Conservation (phyloP, 2,888 invertebrate species). For the Drosophila longiperda region DNA sequence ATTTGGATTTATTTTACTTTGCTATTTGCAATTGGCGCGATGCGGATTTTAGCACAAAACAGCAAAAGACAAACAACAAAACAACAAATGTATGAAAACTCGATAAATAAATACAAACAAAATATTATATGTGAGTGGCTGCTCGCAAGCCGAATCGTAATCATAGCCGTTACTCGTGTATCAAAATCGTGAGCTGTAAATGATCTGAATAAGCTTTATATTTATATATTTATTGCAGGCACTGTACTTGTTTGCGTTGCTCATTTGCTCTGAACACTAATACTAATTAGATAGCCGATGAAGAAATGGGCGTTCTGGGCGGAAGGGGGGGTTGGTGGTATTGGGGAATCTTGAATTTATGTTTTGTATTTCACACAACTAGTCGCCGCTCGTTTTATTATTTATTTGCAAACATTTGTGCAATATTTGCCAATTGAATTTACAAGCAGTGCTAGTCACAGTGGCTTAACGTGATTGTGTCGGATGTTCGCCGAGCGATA, state of each 20-base stretch:
- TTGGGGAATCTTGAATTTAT: neutral
- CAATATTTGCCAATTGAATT: slow-evolving; percentile 71
- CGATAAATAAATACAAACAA: slow-evolving; percentile 21
- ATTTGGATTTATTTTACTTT: slow-evolving; percentile 20
- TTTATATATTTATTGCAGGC: slow-evolving; percentile 46
- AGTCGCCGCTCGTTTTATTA: slow-evolving; percentile 53
- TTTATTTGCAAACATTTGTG: slow-evolving; percentile 66
- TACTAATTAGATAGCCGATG: neutral
- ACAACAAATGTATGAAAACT: slow-evolving; percentile 6
- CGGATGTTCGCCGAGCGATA: slow-evolving; percentile 35
- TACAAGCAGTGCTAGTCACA: slow-evolving; percentile 46
- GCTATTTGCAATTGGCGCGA: slow-evolving; percentile 25
- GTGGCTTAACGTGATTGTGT: slow-evolving; percentile 58
- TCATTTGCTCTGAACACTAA: slow-evolving; percentile 9
- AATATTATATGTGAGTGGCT: too few species aligned
- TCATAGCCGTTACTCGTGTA: neutral
- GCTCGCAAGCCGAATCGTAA: neutral
- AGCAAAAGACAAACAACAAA: slow-evolving; percentile 66
- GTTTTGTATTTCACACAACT: slow-evolving; percentile 43
- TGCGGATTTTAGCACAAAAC: slow-evolving; percentile 66
- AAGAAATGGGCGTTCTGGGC: neutral
- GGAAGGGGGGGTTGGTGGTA: neutral
- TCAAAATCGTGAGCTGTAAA: slow-evolving; percentile 19
- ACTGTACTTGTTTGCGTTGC: slow-evolving; percentile 12
- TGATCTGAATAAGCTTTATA: slow-evolving; percentile 52